A percentile compares a stretch with the other conserved stretches of the same genome.
Evolutionary conservation across 2,888 invertebrate genomes (phyloP).

Genomic region (Linnaemya vulpina): DNA sequence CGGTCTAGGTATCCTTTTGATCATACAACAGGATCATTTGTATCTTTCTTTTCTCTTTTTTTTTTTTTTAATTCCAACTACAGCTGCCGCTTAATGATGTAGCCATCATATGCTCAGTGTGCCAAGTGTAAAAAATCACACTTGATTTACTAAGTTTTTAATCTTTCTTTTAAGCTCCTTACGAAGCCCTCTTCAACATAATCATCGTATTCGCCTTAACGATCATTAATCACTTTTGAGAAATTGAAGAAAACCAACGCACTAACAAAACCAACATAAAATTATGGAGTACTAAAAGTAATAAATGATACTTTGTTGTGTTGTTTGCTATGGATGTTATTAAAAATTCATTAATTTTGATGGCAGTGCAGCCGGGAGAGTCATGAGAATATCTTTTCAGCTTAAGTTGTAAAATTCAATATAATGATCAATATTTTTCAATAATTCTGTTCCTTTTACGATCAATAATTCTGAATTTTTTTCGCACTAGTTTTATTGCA

Average conservation of each 20-base stretch:
- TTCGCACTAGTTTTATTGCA: slow-evolving; percentile 15
- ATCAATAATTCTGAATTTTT: slow-evolving; percentile 24
- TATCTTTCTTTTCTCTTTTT: not conserved
- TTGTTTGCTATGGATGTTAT: slow-evolving; percentile 55
- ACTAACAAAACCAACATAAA: slow-evolving; percentile 21
- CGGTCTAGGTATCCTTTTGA: slow-evolving; percentile 50
- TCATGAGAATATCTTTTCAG: slow-evolving; percentile 25
- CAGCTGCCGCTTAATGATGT: slow-evolving; percentile 67
- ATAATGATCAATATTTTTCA: slow-evolving; percentile 32
- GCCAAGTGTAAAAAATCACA: slow-evolving; percentile 68
- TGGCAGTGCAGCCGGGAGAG: not conserved
- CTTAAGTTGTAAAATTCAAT: slow-evolving; percentile 9
- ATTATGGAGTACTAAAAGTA: slow-evolving; percentile 34
- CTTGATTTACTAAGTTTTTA: slow-evolving; percentile 53
- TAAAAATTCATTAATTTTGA: slow-evolving; percentile 64
- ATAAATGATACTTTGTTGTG: slow-evolving; percentile 68
- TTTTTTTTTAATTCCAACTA: slow-evolving; percentile 3
- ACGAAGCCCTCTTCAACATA: slow-evolving; percentile 8
- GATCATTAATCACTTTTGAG: slow-evolving; percentile 69
- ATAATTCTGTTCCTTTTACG: slow-evolving; percentile 19
- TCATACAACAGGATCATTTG: slow-evolving; percentile 41
- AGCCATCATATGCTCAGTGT: slow-evolving; percentile 9
- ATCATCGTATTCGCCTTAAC: slow-evolving; percentile 45
- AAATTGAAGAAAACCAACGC: slow-evolving; percentile 24
- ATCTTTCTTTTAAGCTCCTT: slow-evolving; percentile 12